Evolutionary conservation across 2,888 invertebrate species (phyloP).

Genomic region (Nomada flava): DNA sequence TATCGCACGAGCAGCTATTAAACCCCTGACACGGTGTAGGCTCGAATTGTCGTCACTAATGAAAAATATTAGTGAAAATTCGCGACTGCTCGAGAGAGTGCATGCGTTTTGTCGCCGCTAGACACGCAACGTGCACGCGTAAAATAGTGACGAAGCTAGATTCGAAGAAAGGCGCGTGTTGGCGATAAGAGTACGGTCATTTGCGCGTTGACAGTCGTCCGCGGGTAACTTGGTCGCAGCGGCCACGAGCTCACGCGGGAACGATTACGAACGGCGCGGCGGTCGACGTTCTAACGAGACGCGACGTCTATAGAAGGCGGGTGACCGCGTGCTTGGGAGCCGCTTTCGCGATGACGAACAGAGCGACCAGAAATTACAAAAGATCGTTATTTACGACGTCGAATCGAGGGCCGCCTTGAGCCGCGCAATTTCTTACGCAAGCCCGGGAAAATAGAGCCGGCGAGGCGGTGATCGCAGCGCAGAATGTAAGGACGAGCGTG

Average conservation of each 20-base stretch:
- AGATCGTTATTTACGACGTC: slow-evolving; percentile 2
- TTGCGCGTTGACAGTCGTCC: not conserved
- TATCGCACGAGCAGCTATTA: no score
- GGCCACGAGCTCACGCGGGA: not conserved
- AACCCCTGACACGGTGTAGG: no score
- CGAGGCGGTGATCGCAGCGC: slow-evolving; percentile 17
- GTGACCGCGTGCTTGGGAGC: not conserved
- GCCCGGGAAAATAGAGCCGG: slow-evolving; percentile 21
- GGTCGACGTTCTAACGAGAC: not conserved
- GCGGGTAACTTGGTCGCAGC: not conserved
- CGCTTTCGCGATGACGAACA: slow-evolving; percentile 20
- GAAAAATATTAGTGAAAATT: not conserved
- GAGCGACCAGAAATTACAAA: not conserved
- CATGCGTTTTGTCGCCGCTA: no score
- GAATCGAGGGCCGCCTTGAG: not conserved
- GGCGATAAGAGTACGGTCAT: slow-evolving; percentile 36
- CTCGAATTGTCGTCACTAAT: no score
- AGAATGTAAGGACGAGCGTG: slow-evolving; percentile 15
- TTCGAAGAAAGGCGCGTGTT: slow-evolving; percentile 29
- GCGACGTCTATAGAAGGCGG: slow-evolving; percentile 9
- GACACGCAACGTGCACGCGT: not conserved
- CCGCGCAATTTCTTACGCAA: slow-evolving; percentile 25
- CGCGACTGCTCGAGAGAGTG: no score
- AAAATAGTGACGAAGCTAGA: slow-evolving; percentile 25
- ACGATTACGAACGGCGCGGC: not conserved